These are phyloP conservation scores for Celastrina argiolus DNA, from an alignment of 2,888 invertebrate species.

Conservation along the genomic window DNA sequence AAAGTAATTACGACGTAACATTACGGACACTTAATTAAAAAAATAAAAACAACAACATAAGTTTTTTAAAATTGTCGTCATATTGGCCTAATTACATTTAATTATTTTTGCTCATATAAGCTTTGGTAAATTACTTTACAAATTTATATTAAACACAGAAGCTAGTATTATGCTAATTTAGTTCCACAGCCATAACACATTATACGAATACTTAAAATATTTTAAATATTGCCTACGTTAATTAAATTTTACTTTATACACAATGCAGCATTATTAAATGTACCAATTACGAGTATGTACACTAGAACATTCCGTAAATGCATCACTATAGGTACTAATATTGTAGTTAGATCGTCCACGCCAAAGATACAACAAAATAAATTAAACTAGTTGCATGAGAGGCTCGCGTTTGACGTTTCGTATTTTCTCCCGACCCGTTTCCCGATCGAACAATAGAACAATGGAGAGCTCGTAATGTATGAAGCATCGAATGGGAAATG, in stretches of 20 bases:
- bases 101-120: background rate
- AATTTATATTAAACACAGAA: background rate
- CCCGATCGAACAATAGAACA: slow-evolving; percentile 9
- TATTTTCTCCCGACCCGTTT: slow-evolving; percentile 14
- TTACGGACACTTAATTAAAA: slow-evolving; percentile 4
- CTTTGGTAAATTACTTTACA: no score
- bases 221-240: no score
- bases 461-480: slow-evolving; percentile 12
- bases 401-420: slow-evolving; percentile 1
- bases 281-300: no score
- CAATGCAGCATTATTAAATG: no score
- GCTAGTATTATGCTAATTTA: background rate
- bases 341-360: background rate
- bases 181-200: no score
- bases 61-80: background rate
- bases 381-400: slow-evolving; percentile 3
- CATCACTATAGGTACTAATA: background rate
- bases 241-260: no score
- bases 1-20: slow-evolving; percentile 8
- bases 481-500: slow-evolving; percentile 11
- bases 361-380: background rate
- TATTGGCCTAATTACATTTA: background rate
- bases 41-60: background rate
- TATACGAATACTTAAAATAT: no score
- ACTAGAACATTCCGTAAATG: no score